These are phyloP conservation scores for Atta cephalotes DNA, from an alignment of 1,140 invertebrate species.

Conservation along the genomic window DNA sequence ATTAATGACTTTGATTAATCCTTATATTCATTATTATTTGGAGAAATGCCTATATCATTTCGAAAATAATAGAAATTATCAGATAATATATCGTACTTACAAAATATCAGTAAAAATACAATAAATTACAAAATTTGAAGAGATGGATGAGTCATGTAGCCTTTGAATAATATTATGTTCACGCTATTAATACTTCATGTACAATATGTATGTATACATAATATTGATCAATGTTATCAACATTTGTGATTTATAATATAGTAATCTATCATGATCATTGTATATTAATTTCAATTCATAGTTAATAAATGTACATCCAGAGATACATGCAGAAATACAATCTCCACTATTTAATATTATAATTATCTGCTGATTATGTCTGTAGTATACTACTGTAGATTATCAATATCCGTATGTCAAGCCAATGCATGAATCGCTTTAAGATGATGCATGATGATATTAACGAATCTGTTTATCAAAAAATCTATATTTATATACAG, in stretches of 20 bases:
- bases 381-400: background rate
- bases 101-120: background rate
- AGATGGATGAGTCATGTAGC: background rate
- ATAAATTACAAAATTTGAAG: slow-evolving; percentile 17
- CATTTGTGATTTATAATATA: slow-evolving; percentile 26
- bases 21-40: background rate
- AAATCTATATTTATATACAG: background rate
- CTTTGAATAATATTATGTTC: slow-evolving; percentile 11
- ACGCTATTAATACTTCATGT: slow-evolving; percentile 1
- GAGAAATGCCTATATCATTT: background rate
- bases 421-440: slow-evolving; percentile 12
- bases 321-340: background rate
- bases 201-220: background rate
- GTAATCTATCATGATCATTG: slow-evolving; percentile 43
- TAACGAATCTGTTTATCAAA: background rate
- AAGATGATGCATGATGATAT: background rate
- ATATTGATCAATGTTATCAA: slow-evolving; percentile 21
- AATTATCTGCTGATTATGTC: slow-evolving; percentile 49
- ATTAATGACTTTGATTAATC: slow-evolving; percentile 55
- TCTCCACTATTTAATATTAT: slow-evolving; percentile 17
- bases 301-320: slow-evolving; percentile 39
- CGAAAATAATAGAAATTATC: background rate
- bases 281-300: slow-evolving; percentile 54
- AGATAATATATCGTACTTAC: background rate
- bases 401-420: slow-evolving; percentile 49